Conservation (phyloP, 2,888 invertebrate species). For the Epistrophella euchroma region DNA sequence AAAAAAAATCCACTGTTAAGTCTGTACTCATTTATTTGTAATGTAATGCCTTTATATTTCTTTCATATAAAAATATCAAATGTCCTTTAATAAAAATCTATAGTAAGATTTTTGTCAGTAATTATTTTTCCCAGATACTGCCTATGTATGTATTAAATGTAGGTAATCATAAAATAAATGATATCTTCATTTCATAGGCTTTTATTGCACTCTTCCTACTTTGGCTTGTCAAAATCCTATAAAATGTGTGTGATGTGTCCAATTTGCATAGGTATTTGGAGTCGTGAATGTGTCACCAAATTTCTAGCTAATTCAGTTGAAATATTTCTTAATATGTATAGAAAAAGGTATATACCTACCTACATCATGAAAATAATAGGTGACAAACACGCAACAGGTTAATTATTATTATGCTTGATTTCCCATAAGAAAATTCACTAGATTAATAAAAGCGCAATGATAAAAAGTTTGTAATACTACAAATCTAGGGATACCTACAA, state of each 20-base stretch:
- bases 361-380: constrained; percentile 17
- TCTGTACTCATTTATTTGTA: too few relatives aligned
- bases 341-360: background rate
- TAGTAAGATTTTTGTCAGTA: background rate
- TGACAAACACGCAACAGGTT: constrained; percentile 27
- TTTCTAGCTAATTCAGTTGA: background rate
- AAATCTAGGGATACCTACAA: background rate
- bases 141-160: too few relatives aligned
- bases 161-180: background rate
- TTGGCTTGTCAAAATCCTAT: constrained; percentile 4
- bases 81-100: too few relatives aligned
- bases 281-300: constrained; percentile 9
- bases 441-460: constrained; percentile 5
- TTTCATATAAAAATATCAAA: too few relatives aligned
- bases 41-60: too few relatives aligned
- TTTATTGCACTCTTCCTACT: background rate
- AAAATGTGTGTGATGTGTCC: background rate
- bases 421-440: constrained; percentile 27
- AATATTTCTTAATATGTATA: background rate
- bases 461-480: background rate
- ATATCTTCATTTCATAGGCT: background rate
- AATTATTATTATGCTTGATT: constrained; percentile 25
- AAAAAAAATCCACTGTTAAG: too few relatives aligned
- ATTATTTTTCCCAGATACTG: too few relatives aligned
- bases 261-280: constrained; percentile 15